phyloP scores from a whole-genome alignment of 1,140 invertebrate genomes.

The Platorchestia sp. region DNA sequence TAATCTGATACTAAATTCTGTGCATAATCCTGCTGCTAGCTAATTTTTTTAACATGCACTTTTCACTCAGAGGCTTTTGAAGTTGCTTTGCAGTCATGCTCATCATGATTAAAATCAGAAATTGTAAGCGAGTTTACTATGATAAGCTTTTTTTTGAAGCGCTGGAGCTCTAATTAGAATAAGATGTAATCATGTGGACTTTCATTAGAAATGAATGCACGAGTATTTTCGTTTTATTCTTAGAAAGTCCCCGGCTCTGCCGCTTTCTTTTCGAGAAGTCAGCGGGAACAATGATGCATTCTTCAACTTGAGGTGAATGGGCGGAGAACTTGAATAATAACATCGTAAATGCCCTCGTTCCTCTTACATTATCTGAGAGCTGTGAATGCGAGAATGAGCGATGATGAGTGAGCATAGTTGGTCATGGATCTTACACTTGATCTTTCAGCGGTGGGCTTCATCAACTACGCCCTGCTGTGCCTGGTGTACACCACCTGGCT shows the following conservation, averaged over 20 bases:
- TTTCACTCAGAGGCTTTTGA: neutral
- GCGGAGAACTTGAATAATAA: neutral
- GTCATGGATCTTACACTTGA: neutral
- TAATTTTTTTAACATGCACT: neutral
- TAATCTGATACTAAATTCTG: neutral
- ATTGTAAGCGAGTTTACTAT: neutral
- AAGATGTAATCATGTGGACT: no score
- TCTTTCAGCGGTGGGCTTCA: slow-evolving; percentile 80
- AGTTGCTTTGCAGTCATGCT: neutral
- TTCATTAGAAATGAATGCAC: no score
- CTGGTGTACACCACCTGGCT: slow-evolving; percentile 83
- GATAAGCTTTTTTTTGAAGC: no score
- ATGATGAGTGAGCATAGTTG: neutral
- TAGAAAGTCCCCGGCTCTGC: neutral
- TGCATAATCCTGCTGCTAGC: neutral
- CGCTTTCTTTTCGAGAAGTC: neutral
- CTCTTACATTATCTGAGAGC: neutral
- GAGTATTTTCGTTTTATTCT: no score
- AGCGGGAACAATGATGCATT: neutral
- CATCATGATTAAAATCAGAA: neutral
- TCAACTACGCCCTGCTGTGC: slow-evolving; percentile 84
- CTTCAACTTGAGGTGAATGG: neutral
- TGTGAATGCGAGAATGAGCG: neutral
- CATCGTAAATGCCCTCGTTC: neutral
- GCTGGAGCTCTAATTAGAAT: neutral